Evolutionary conservation across 2,888 invertebrate genomes (phyloP).

Genomic region (Epicampocera succincta): DNA sequence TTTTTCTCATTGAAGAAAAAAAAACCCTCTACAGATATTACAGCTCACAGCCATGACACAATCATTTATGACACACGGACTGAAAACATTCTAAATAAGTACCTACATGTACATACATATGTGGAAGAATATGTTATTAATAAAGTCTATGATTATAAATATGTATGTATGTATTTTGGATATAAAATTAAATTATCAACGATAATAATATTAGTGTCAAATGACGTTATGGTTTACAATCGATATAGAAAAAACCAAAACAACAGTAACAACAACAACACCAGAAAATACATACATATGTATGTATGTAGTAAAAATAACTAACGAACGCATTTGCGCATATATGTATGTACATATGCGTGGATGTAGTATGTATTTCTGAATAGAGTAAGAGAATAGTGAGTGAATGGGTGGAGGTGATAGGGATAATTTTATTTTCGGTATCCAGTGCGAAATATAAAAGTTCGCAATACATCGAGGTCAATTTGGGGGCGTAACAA

Average conservation of each 20-base stretch:
- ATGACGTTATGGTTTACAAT: constrained; percentile 43
- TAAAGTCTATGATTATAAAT: constrained; percentile 10
- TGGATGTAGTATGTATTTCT: too few relatives aligned
- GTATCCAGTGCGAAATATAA: constrained; percentile 57
- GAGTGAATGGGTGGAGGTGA: neutral
- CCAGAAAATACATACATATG: too few relatives aligned
- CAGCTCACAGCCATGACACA: constrained; percentile 30
- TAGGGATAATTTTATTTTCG: constrained; percentile 36
- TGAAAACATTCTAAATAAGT: neutral
- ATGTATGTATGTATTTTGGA: too few relatives aligned
- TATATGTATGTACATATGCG: too few relatives aligned
- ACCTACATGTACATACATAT: too few relatives aligned
- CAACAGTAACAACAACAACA: too few relatives aligned
- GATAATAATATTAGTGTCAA: constrained; percentile 12
- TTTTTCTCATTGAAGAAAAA: neutral
- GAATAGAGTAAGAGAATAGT: neutral
- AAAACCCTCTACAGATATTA: neutral
- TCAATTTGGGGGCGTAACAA: constrained; percentile 65
- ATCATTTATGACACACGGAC: constrained; percentile 41
- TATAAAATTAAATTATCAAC: neutral
- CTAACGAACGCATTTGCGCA: constrained; percentile 63
- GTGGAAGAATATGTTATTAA: neutral
- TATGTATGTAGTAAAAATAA: too few relatives aligned
- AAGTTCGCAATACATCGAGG: constrained; percentile 40
- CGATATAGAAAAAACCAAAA: constrained; percentile 16